phyloP scores from a whole-genome alignment of 2,113 vertebrate species.

The Ceyx margarethae region DNA sequence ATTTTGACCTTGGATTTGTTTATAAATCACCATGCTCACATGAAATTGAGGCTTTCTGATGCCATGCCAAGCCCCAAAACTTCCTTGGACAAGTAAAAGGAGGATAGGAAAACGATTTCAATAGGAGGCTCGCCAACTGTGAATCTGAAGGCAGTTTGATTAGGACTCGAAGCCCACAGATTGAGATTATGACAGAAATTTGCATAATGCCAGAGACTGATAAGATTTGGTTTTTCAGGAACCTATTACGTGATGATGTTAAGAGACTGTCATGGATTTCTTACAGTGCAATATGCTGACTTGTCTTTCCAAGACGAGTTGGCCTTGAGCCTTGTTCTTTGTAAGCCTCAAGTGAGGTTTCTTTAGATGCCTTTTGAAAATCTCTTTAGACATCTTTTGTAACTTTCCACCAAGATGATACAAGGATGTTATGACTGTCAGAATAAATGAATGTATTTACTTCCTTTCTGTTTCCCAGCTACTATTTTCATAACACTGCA shows the following conservation, averaged over 20 bases:
- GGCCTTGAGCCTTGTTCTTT: slow-evolving; percentile 71
- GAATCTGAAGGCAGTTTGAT: slow-evolving; percentile 69
- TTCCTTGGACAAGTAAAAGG: slow-evolving; percentile 30
- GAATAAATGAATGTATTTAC: slow-evolving; percentile 71
- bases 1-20: slow-evolving; percentile 51
- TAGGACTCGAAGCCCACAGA: slow-evolving; percentile 69
- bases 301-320: slow-evolving; percentile 70
- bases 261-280: slow-evolving; percentile 71
- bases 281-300: slow-evolving; percentile 72
- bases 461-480: slow-evolving; percentile 51
- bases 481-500: slow-evolving; percentile 59
- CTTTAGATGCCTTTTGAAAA: slow-evolving; percentile 66
- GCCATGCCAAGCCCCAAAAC: slow-evolving; percentile 62
- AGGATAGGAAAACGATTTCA: slow-evolving; percentile 45
- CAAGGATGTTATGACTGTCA: slow-evolving; percentile 70
- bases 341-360: slow-evolving; percentile 63
- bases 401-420: slow-evolving; percentile 67
- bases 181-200: slow-evolving; percentile 73
- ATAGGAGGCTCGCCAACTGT: slow-evolving; percentile 62
- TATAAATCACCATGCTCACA: slow-evolving; percentile 41
- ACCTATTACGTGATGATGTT: slow-evolving; percentile 72
- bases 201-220: slow-evolving; percentile 70
- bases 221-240: slow-evolving; percentile 70
- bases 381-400: slow-evolving; percentile 68
- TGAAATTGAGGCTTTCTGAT: slow-evolving; percentile 64